Evolutionary conservation across 2,888 invertebrate genomes (phyloP).

Genomic region (Brenthis daphne): DNA sequence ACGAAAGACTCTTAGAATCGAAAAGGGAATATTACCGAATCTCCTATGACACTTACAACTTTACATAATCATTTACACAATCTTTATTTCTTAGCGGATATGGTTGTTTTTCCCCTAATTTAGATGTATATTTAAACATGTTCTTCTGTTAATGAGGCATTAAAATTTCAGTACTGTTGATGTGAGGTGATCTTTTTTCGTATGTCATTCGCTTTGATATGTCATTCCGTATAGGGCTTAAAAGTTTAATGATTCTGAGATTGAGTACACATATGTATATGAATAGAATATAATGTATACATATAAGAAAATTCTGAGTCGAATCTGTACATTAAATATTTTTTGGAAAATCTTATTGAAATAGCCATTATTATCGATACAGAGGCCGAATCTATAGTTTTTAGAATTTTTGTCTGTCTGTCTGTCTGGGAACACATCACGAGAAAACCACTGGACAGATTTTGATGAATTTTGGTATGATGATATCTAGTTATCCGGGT

Average conservation of each 20-base stretch:
- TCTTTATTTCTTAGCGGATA: not conserved
- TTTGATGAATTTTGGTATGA: not conserved
- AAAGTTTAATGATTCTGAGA: slow-evolving; percentile 42
- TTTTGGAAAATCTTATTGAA: too few species aligned
- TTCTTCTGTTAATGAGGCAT: slow-evolving; percentile 48
- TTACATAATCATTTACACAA: not conserved
- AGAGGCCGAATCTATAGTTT: too few species aligned
- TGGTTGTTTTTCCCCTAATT: not conserved
- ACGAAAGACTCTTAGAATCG: slow-evolving; percentile 23
- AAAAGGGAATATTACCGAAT: slow-evolving; percentile 26
- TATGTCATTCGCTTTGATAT: slow-evolving; percentile 46
- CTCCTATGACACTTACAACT: slow-evolving; percentile 17
- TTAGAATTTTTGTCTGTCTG: too few species aligned
- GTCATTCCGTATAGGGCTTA: slow-evolving; percentile 41
- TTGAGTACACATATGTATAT: slow-evolving; percentile 9
- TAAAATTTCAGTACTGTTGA: slow-evolving; percentile 48
- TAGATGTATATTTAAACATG: slow-evolving; percentile 21
- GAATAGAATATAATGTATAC: too few species aligned
- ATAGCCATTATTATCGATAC: too few species aligned
- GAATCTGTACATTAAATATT: too few species aligned
- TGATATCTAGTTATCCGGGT: not conserved
- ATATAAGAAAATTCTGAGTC: too few species aligned
- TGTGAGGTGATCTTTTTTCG: slow-evolving; percentile 47
- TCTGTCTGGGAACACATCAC: too few species aligned
- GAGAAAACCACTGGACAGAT: too few species aligned